phyloP scores from a whole-genome alignment of 2,888 invertebrate genomes.

The Synergus japonicus region DNA sequence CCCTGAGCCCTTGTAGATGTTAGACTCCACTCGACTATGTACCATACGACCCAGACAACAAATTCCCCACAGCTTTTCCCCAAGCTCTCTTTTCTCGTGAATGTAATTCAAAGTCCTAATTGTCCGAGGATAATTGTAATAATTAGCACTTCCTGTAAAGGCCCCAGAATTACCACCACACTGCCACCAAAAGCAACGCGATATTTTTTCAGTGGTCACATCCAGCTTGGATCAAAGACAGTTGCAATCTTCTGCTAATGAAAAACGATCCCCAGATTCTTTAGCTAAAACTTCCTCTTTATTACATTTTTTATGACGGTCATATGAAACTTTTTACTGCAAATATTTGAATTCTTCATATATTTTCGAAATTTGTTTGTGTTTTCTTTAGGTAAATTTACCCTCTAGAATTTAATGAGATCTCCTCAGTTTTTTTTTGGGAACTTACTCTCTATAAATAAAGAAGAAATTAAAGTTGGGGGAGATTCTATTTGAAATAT shows the following conservation, averaged over 20 bases:
- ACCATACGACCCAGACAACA: slow-evolving; percentile 41
- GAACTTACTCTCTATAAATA: too few species aligned
- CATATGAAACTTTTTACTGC: neutral
- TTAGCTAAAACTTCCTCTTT: neutral
- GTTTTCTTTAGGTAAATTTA: neutral
- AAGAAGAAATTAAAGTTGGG: neutral
- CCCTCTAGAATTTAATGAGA: neutral
- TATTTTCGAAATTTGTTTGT: neutral
- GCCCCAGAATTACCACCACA: slow-evolving; percentile 30
- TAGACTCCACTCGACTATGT: slow-evolving; percentile 32
- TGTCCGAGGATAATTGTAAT: slow-evolving; percentile 66
- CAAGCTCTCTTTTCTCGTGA: slow-evolving; percentile 49
- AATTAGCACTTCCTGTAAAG: slow-evolving; percentile 57
- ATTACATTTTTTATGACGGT: neutral
- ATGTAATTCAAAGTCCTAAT: slow-evolving; percentile 67
- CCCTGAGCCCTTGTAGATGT: slow-evolving; percentile 28
- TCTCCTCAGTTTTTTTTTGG: neutral
- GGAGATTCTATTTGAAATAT: neutral
- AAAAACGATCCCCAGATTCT: neutral
- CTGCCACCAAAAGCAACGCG: slow-evolving; percentile 26
- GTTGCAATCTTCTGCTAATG: neutral
- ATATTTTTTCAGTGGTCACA: slow-evolving; percentile 31
- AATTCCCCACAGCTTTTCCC: slow-evolving; percentile 52
- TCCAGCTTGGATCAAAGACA: slow-evolving; percentile 1
- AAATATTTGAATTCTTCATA: neutral